Conservation (phyloP, 2,888 invertebrate species). For the Penaeus monodon region DNA sequence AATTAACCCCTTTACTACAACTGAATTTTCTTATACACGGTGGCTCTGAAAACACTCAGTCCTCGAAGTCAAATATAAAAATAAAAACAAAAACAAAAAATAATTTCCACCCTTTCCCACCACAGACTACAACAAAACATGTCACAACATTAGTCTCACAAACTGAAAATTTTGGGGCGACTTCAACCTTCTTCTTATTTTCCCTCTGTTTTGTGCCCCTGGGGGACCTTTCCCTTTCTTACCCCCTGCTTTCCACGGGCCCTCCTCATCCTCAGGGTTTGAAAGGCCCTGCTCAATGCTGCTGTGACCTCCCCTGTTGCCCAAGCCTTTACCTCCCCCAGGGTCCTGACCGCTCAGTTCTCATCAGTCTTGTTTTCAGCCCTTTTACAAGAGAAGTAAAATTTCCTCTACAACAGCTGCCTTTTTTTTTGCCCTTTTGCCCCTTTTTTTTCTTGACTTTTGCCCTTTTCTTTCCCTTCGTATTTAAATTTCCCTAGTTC, state of each 20-base stretch:
- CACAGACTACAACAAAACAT: no score
- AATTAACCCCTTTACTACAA: no score
- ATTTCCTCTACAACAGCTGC: slow-evolving; percentile 76
- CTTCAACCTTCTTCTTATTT: slow-evolving; percentile 10
- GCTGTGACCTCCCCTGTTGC: neutral
- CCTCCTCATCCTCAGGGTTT: slow-evolving; percentile 2
- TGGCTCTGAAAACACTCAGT: no score
- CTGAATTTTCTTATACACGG: no score
- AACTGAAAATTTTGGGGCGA: slow-evolving; percentile 58
- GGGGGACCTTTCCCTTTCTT: neutral
- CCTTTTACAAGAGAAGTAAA: slow-evolving; percentile 70
- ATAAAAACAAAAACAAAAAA: no score
- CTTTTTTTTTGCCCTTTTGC: slow-evolving; percentile 65
- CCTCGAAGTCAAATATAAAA: no score
- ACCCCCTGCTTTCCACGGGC: no score
- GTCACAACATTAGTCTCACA: slow-evolving; percentile 50
- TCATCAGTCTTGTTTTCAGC: slow-evolving; percentile 38
- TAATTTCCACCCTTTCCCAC: no score
- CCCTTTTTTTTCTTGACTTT: slow-evolving; percentile 68
- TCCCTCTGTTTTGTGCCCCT: slow-evolving; percentile 8
- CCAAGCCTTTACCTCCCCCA: slow-evolving; percentile 21
- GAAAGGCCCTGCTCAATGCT: slow-evolving; percentile 5
- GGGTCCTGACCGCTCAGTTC: slow-evolving; percentile 31
- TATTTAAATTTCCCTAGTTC: slow-evolving; percentile 70
- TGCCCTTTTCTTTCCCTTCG: slow-evolving; percentile 68